Evolutionary conservation across 2,113 vertebrate genomes (phyloP), one percentile per base, ranked within the genome.

Genomic region (Phaethon lepturus): DNA sequence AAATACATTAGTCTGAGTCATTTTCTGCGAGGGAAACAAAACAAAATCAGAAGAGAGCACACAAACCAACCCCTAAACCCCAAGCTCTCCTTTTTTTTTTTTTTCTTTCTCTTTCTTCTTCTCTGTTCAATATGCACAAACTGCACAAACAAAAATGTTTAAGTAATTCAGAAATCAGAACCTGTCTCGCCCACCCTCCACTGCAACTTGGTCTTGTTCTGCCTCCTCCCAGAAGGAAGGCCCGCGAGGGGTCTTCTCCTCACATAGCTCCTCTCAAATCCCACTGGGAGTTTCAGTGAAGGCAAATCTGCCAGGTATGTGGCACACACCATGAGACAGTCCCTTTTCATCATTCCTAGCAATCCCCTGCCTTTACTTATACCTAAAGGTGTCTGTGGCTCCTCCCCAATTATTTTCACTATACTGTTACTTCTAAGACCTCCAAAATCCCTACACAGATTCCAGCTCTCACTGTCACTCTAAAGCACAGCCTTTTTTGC

Each of bases 271-370:
- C 26, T 33, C 8, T 72, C 44, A 86, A 52, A 85, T 25, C 14
- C 42, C 38, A 12, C 23, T 11, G 28, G 15, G 28, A 86, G 42
- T 26, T 84, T 69, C 50, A 52, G 0, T 8, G 14, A 79, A 88
- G 33, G 40, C 13, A 53, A 53, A 72, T 31, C 45, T 83, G 15
- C 13, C 29, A 73, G 8, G 16, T 38, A 12, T 17, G 19, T 24
- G 38, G 19, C 59, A 77, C 28, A 42, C 5, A 59, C 9, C 35
- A 15, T 13, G 14, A 0, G 0, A 33, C 13, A 47, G 10, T 9
- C n/a, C 2, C 40, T 20, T 14, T 77, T 80, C 2, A 2, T 18
- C 44, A 52, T 81, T 86, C 44, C 52, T 13, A 50, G 52, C 6
- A 69, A 76, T 38, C 35, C 26, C 33, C 11, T 74, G 42, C 5